Evolutionary conservation across 2,113 vertebrate species (phyloP).

Genomic region (Oceanites oceanicus): DNA sequence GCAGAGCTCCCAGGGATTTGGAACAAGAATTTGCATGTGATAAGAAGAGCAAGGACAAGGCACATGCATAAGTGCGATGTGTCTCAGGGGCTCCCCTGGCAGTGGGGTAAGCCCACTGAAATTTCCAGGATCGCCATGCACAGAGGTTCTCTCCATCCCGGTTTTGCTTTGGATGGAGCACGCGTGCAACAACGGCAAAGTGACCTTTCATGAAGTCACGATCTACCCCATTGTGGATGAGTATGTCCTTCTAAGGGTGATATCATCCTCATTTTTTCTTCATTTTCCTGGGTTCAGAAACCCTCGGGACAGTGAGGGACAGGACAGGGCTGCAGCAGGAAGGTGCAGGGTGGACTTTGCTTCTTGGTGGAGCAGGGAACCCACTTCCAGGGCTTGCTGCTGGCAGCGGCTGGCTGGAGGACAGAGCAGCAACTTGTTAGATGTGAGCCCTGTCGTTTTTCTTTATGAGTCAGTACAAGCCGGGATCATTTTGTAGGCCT

Average conservation of each 20-base stretch:
- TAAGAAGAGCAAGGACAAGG: neutral
- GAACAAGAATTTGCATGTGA: neutral
- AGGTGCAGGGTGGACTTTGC: neutral
- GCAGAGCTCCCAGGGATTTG: neutral
- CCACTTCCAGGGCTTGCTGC: accelerated
- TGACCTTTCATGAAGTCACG: neutral
- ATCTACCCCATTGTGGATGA: neutral
- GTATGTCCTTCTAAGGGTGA: neutral
- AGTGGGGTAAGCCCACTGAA: neutral
- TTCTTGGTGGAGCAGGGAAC: neutral
- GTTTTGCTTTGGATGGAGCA: neutral
- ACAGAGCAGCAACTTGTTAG: neutral
- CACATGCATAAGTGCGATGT: neutral
- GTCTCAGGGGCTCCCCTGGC: neutral
- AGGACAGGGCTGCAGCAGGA: neutral
- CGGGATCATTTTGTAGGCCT: conserved; percentile 3
- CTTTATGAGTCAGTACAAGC: conserved; percentile 43
- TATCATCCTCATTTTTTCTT: neutral
- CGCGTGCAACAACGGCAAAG: accelerated
- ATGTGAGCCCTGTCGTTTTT: neutral
- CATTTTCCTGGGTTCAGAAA: neutral
- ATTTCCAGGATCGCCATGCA: neutral
- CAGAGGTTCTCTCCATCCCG: neutral
- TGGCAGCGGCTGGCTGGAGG: neutral
- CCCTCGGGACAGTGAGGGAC: neutral